Conservation (phyloP, 2,888 invertebrate genomes). For the Phrixothrix hirtus region DNA sequence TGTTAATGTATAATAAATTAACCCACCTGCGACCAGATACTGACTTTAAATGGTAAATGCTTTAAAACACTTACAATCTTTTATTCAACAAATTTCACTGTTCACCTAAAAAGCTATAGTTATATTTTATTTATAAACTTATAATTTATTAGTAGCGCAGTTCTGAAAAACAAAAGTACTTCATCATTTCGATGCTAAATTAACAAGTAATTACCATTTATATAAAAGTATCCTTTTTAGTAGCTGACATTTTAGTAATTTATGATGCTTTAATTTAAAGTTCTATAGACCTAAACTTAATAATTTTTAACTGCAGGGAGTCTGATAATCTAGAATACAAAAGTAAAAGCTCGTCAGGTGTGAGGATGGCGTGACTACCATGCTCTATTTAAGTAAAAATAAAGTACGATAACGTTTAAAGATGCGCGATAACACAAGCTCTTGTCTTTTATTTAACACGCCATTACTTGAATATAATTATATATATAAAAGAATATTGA, state of each 20-base stretch:
- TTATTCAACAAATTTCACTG: no score
- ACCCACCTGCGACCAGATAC: constrained; percentile 41
- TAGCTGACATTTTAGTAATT: no score
- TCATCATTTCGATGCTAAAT: no score
- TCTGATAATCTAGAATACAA: constrained; percentile 19
- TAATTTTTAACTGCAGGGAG: constrained; percentile 19
- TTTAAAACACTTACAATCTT: no score
- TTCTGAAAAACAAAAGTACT: no score
- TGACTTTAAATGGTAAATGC: no score
- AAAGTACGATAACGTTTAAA: constrained; percentile 33
- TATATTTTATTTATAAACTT: no score
- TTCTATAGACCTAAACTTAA: constrained; percentile 12
- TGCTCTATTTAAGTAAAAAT: constrained; percentile 32
- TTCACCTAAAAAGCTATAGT: no score
- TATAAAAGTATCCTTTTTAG: no score
- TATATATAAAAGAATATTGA: constrained; percentile 16
- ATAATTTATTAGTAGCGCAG: no score
- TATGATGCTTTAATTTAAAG: constrained; percentile 13
- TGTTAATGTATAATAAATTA: constrained; percentile 43
- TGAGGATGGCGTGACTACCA: constrained; percentile 25
- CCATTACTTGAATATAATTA: constrained; percentile 29
- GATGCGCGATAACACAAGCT: constrained; percentile 30
- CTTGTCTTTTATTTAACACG: constrained; percentile 33
- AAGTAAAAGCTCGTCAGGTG: constrained; percentile 24
- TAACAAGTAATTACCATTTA: no score